Conservation (phyloP, 2,113 vertebrate genomes). For the Ptychochromis oligacanthus region DNA sequence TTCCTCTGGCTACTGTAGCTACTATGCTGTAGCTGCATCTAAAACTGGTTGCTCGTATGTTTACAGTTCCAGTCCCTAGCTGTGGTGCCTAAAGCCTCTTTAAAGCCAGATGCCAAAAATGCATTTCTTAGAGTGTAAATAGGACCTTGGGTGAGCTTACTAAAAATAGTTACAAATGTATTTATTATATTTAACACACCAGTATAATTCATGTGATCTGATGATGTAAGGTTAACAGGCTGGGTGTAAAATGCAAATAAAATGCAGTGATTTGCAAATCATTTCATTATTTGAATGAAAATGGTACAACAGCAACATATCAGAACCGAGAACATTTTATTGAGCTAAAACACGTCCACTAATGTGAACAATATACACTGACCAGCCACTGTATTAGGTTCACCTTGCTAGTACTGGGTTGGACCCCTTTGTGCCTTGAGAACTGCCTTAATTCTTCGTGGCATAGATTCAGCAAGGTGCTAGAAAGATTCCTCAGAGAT, state of each 20-base stretch:
- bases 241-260: neutral
- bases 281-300: neutral
- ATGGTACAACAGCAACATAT: no score
- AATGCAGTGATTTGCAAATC: neutral
- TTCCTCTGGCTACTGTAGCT: neutral
- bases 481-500: neutral
- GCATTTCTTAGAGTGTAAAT: constrained; percentile 1
- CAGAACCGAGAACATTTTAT: no score
- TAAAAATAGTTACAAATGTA: neutral
- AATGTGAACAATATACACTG: neutral
- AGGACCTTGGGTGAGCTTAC: neutral
- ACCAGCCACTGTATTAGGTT: neutral
- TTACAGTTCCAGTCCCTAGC: neutral
- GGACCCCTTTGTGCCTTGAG: neutral
- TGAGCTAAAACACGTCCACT: no score
- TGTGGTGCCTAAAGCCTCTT: constrained; percentile 5
- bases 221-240: neutral
- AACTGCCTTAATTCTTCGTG: neutral
- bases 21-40: neutral
- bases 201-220: neutral
- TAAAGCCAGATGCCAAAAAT: constrained; percentile 20
- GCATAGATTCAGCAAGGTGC: neutral
- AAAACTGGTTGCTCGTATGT: neutral
- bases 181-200: neutral
- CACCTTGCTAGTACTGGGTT: neutral